Conservation (phyloP, 2,888 invertebrate species). For the Synergus umbraculus region DNA sequence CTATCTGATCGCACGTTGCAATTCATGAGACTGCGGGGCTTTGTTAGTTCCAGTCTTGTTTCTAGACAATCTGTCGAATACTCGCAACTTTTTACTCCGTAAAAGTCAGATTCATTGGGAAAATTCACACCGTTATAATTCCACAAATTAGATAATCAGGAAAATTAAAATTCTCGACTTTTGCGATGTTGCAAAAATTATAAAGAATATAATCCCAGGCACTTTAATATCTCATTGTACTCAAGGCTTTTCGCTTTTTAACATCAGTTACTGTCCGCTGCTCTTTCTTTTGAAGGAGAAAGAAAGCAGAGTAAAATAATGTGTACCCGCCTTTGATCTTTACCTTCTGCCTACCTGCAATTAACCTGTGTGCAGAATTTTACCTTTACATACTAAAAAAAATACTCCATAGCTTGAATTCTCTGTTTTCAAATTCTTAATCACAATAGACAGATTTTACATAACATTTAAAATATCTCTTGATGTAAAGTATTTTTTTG, state of each 20-base stretch:
- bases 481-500: not conserved
- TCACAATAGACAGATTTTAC: not conserved
- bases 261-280: not conserved
- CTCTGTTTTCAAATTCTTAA: not conserved
- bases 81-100: not conserved
- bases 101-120: not conserved
- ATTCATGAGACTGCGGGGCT: constrained; percentile 28
- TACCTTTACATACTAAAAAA: constrained; percentile 4
- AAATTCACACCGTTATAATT: not conserved
- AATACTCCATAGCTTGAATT: not conserved
- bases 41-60: constrained; percentile 32
- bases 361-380: constrained; percentile 10
- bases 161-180: not conserved
- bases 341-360: constrained; percentile 6
- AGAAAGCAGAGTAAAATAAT: constrained; percentile 1
- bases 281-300: not conserved
- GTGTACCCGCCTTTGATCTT: constrained; percentile 14
- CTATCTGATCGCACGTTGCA: constrained; percentile 37
- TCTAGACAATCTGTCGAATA: constrained; percentile 29
- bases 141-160: not conserved
- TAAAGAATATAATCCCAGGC: not conserved
- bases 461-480: not conserved
- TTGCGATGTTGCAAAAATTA: not conserved
- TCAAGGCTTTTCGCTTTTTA: not conserved
- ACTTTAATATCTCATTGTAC: not conserved